A percentile compares a stretch with the other conserved stretches of the same genome.
These are phyloP conservation scores for Pseudorasbora parva DNA, from an alignment of 2,113 vertebrate species.

Conservation along the genomic window DNA sequence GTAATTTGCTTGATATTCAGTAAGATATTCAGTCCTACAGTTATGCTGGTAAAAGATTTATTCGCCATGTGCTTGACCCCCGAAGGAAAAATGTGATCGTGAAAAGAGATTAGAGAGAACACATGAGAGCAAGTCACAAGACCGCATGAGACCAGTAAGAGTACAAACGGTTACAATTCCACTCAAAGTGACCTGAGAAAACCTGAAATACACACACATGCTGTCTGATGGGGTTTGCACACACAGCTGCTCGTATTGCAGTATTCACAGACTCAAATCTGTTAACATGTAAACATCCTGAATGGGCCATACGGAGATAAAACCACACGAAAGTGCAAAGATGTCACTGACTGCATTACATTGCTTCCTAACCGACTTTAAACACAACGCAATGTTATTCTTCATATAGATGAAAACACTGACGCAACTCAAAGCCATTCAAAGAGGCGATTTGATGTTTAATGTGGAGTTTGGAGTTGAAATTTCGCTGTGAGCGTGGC, in stretches of 20 bases:
- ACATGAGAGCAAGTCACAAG: constrained; percentile 39
- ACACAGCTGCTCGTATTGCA: not conserved
- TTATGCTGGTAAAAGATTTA: constrained; percentile 3
- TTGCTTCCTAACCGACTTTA: not conserved
- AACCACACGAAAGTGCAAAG: not conserved
- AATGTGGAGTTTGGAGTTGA: not conserved
- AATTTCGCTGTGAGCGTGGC: not conserved
- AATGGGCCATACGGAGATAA: not conserved
- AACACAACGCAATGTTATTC: not conserved
- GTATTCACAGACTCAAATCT: not conserved
- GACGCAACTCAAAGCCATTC: not conserved
- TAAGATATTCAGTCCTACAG: not conserved
- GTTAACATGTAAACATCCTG: not conserved
- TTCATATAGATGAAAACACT: not conserved
- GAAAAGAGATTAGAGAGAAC: constrained; percentile 40
- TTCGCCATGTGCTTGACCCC: constrained; percentile 9
- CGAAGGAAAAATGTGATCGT: not conserved
- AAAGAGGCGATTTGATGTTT: not conserved
- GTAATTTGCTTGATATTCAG: too few relatives aligned
- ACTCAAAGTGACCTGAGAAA: constrained; percentile 9
- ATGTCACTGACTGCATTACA: not conserved
- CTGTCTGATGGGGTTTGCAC: not conserved
- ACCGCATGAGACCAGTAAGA: not conserved
- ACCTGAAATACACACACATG: not conserved
- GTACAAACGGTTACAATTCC: constrained; percentile 18